Evolutionary conservation across 2,888 invertebrate genomes (phyloP).

Genomic region (Apamea monoglypha): DNA sequence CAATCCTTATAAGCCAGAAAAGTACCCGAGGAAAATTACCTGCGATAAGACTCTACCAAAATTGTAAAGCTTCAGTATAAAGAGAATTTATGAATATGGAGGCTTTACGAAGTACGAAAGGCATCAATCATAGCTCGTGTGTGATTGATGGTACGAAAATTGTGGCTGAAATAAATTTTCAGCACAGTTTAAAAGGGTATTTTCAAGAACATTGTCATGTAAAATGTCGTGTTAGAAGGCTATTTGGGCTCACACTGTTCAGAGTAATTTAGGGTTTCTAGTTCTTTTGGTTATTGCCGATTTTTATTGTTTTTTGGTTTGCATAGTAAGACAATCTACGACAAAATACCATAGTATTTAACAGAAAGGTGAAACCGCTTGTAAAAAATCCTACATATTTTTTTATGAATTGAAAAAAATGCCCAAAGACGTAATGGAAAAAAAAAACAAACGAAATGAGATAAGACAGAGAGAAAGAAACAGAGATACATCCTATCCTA

Average conservation of each 20-base stretch:
- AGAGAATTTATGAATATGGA: not conserved
- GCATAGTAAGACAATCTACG: no score
- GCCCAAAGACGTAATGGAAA: no score
- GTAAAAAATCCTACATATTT: no score
- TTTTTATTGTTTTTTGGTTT: no score
- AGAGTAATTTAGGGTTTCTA: not conserved
- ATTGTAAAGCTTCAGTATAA: not conserved
- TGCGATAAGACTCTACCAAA: not conserved
- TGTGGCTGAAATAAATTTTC: not conserved
- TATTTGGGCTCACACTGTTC: not conserved
- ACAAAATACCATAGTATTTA: no score
- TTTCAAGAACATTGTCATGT: not conserved
- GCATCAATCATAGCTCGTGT: conserved; percentile 34
- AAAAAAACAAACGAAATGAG: no score
- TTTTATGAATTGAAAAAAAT: no score
- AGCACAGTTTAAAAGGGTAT: not conserved
- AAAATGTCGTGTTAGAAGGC: not conserved
- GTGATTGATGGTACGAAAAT: conserved; percentile 13
- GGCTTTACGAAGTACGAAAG: not conserved
- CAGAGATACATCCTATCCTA: no score
- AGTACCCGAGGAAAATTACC: not conserved
- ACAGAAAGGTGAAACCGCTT: no score
- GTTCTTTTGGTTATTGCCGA: no score
- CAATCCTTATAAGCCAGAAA: not conserved
- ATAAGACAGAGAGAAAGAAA: no score